phyloP scores from a whole-genome alignment of 2,888 invertebrate species.

The Unio pictorum region DNA sequence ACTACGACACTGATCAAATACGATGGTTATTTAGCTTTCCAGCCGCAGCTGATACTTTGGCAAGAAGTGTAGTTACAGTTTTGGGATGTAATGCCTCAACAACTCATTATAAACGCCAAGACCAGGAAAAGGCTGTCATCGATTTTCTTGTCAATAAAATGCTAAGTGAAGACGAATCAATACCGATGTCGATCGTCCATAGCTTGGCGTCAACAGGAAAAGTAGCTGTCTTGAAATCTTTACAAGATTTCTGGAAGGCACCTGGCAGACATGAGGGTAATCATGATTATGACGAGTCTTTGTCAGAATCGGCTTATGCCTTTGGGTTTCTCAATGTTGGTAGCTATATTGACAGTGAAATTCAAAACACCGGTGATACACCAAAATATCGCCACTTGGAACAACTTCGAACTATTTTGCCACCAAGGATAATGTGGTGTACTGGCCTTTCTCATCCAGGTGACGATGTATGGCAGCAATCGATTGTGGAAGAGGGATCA shows the following conservation, averaged over 20 bases:
- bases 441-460: slow-evolving; percentile 12
- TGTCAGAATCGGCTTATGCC: slow-evolving; percentile 16
- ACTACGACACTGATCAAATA: not conserved
- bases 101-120: too few relatives aligned
- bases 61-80: too few relatives aligned
- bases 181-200: too few relatives aligned
- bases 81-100: too few relatives aligned
- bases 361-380: not conserved
- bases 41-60: too few relatives aligned
- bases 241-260: too few relatives aligned
- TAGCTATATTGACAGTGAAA: not conserved
- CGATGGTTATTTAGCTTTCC: too few relatives aligned
- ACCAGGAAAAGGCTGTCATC: too few relatives aligned
- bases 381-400: slow-evolving; percentile 3
- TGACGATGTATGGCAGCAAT: slow-evolving; percentile 6
- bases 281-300: not conserved
- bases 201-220: too few relatives aligned
- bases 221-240: too few relatives aligned
- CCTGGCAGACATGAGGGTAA: not conserved
- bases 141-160: too few relatives aligned
- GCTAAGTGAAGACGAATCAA: too few relatives aligned
- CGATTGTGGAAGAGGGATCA: not conserved
- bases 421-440: slow-evolving; percentile 13
- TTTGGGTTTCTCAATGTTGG: slow-evolving; percentile 8
- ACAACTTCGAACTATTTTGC: slow-evolving; percentile 6